Base-by-base conservation (phyloP, 2,797 vertebrate genomes). In the Melopsittacus undulatus region DNA sequence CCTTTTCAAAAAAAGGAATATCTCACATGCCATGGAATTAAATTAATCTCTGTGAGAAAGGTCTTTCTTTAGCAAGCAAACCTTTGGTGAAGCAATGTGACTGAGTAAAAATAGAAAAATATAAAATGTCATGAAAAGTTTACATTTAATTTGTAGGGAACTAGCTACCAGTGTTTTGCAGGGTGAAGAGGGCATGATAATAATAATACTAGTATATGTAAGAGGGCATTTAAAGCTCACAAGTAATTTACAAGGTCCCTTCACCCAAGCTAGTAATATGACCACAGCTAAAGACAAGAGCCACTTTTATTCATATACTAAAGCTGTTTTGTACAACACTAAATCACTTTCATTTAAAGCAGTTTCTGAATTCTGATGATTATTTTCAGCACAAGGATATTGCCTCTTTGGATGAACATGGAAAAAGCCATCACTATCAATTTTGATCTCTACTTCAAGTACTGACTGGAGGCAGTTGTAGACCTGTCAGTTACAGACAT, bases 111-210 rank as follows among this genome's bases (percentile, higher is more conserved):
- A 83, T 27, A 77, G 51, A 73, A 76, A 21, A 82, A 77, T 52
- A 61, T 62, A 38, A 95, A 94, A 95, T 94, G 52, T 92, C 91
- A 92, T n/a, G 32, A 80, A 84, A 59, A 80, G 27, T 75, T 96
- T 92, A 19, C 32, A 52, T 76, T 87, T 88, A 27, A 61, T 89
- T 90, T 79, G 2, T 34, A 76, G 32, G 12, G 48, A 24, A 22
- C 30, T 77, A 69, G 18, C 34, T 81, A 52, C 57, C 51, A 57
- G 48, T 74, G 30, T 27, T 93, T 91, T 83, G 3, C 30, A 54
- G 82, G 82, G 6, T 40, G 49, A 93, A 26, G 1, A 7, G 20
- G 11, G 38, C 23, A 49, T 19, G 38, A 56, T 51, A 57, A 42
- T 49, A 75, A 56, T 69, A 73, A 27, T 68, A 81, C 21, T 36